Evolutionary conservation across 2,113 vertebrate genomes (phyloP).

Genomic region (Pao palembangensis): DNA sequence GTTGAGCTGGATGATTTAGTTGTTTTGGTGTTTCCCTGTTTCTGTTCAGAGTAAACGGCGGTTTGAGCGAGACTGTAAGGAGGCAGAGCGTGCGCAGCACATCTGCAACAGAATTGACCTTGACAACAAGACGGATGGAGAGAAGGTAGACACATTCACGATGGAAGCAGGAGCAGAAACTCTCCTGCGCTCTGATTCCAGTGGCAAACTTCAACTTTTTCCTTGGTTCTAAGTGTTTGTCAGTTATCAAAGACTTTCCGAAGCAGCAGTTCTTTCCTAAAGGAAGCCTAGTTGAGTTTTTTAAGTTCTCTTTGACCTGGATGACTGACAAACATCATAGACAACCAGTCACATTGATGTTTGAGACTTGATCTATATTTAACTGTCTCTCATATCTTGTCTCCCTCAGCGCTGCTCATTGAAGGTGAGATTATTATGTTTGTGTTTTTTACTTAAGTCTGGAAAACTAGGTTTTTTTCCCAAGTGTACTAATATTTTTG

Average conservation of each 20-base stretch:
- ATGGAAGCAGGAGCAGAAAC: not conserved
- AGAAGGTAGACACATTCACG: conserved; percentile 78
- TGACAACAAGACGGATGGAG: conserved; percentile 92
- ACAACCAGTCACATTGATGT: not conserved
- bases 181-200: not conserved
- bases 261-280: too few species aligned
- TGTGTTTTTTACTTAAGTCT: not conserved
- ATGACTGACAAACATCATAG: not conserved
- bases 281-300: too few species aligned
- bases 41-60: conserved; percentile 79
- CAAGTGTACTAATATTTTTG: too few species aligned
- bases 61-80: conserved; percentile 95
- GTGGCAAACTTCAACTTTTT: not conserved
- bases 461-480: not conserved
- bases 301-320: not conserved
- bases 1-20: not conserved
- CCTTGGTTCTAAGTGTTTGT: not conserved
- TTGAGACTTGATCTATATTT: not conserved
- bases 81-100: conserved; percentile 91
- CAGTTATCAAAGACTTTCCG: not conserved
- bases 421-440: conserved; percentile 58
- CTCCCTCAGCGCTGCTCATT: conserved; percentile 69
- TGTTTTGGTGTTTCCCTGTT: not conserved
- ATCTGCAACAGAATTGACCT: conserved; percentile 92
- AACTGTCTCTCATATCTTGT: not conserved